These are phyloP conservation scores for Spodoptera litura DNA, from an alignment of 1,140 invertebrate species.

Conservation along the genomic window DNA sequence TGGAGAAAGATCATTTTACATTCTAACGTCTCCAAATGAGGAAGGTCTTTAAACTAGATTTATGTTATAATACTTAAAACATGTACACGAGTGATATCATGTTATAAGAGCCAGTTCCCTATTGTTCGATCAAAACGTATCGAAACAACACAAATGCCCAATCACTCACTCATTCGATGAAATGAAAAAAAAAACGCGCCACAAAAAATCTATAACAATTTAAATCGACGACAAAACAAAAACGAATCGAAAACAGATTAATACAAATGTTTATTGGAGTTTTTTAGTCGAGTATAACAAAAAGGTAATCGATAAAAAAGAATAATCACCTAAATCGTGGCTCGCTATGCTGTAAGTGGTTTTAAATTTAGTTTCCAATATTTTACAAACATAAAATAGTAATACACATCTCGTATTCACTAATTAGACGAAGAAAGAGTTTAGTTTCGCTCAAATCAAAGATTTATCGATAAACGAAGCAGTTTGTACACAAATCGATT, in stretches of 20 bases:
- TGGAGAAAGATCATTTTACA: too few relatives aligned
- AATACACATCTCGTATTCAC: background rate
- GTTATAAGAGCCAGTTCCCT: too few relatives aligned
- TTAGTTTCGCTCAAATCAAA: background rate
- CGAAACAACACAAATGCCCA: background rate
- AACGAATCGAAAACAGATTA: slow-evolving; percentile 42
- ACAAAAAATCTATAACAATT: slow-evolving; percentile 21
- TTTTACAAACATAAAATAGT: background rate
- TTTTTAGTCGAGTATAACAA: slow-evolving; percentile 21
- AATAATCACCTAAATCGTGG: slow-evolving; percentile 17
- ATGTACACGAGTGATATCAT: too few relatives aligned
- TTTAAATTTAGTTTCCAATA: background rate
- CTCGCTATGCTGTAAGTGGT: background rate
- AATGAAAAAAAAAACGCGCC: background rate
- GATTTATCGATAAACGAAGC: slow-evolving; percentile 28
- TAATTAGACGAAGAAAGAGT: slow-evolving; percentile 18
- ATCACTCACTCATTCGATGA: background rate
- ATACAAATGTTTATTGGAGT: slow-evolving; percentile 40
- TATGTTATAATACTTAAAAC: too few relatives aligned
- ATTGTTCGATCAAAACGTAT: too few relatives aligned
- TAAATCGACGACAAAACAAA: slow-evolving; percentile 21
- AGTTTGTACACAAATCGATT: slow-evolving; percentile 22
- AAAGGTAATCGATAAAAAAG: slow-evolving; percentile 29
- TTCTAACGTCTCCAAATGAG: too few relatives aligned
- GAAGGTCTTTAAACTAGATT: too few relatives aligned